A percentile compares a stretch with the other conserved stretches of the same genome.
phyloP scores from a whole-genome alignment of 2,888 invertebrate genomes.

The Arctia plantaginis region DNA sequence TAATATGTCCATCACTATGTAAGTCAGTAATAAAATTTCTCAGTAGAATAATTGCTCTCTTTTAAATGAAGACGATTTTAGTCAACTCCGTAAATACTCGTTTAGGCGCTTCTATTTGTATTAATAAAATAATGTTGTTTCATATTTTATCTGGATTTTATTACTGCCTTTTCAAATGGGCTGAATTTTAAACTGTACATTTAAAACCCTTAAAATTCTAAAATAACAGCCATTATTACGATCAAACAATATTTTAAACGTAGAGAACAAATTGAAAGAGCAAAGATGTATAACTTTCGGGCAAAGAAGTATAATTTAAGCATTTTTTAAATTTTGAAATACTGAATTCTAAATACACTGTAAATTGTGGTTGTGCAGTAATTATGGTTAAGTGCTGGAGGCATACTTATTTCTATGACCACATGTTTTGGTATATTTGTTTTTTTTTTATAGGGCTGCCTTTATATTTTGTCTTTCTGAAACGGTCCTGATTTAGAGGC shows the following conservation, averaged over 20 bases:
- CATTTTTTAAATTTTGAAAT: neutral
- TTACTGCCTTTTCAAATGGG: neutral
- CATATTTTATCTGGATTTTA: neutral
- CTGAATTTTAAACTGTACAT: neutral
- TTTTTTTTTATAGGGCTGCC: no score
- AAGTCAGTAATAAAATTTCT: neutral
- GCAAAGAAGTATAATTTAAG: no score
- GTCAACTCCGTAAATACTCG: neutral
- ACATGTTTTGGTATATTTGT: neutral
- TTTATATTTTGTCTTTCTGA: no score
- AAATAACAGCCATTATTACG: neutral
- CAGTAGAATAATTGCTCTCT: neutral
- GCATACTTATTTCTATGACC: neutral
- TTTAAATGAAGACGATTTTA: neutral
- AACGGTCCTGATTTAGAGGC: no score
- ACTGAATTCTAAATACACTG: neutral
- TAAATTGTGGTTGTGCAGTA: neutral
- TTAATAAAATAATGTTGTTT: neutral
- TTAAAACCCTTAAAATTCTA: neutral
- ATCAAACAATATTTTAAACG: neutral
- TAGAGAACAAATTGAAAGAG: neutral
- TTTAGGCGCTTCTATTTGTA: neutral
- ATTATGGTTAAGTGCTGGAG: neutral
- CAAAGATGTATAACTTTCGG: no score
- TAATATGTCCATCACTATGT: neutral